These are phyloP conservation scores for Notospermus geniculatus DNA, from an alignment of 1,140 invertebrate genomes.

Conservation along the genomic window DNA sequence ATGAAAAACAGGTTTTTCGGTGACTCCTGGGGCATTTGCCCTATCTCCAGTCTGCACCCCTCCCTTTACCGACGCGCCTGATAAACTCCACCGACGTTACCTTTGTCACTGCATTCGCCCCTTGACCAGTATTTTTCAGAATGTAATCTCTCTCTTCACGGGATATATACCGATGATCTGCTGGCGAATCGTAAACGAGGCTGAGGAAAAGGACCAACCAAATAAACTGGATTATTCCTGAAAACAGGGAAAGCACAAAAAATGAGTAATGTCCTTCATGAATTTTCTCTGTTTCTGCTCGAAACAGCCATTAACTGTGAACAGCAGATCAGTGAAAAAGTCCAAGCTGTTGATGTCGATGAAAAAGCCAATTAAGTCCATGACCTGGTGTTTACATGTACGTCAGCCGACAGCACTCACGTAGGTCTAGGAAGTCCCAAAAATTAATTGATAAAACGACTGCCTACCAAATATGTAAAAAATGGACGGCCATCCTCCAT, in stretches of 20 bases:
- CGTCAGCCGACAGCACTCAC: too few relatives aligned
- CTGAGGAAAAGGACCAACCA: conserved; percentile 50
- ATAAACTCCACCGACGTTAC: too few relatives aligned
- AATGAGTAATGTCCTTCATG: neutral
- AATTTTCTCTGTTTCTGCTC: neutral
- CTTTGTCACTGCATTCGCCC: too few relatives aligned
- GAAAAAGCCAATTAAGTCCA: neutral
- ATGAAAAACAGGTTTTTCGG: too few relatives aligned
- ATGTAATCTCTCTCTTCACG: conserved; percentile 47
- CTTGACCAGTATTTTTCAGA: conserved; percentile 25
- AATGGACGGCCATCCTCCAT: conserved; percentile 76
- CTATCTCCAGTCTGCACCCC: too few relatives aligned
- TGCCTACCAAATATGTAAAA: conserved; percentile 81
- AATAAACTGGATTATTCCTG: conserved; percentile 36
- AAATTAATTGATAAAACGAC: neutral
- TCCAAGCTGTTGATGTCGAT: neutral
- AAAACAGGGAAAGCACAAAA: neutral
- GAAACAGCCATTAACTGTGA: neutral
- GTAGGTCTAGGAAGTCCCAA: too few relatives aligned
- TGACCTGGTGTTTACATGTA: neutral
- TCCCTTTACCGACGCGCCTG: too few relatives aligned
- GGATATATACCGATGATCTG: conserved; percentile 37
- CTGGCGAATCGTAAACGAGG: conserved; percentile 44
- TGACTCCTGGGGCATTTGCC: too few relatives aligned
- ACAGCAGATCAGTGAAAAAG: neutral